Evolutionary conservation across 2,888 invertebrate genomes (phyloP), one percentile per base, ranked within the genome.

Genomic region (Leucania comma): DNA sequence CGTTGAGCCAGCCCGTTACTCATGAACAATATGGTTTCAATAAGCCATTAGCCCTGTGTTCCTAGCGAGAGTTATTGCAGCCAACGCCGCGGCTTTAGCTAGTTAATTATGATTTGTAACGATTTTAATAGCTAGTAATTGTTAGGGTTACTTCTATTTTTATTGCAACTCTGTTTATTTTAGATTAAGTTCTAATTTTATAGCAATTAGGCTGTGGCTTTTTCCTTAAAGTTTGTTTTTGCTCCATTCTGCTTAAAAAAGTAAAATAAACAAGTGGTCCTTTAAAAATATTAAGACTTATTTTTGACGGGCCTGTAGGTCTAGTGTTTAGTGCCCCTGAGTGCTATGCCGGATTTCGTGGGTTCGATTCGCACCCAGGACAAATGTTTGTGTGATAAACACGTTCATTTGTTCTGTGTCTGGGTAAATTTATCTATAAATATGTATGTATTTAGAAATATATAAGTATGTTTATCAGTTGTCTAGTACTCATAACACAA

Each of bases 71-170:
- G 81, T 86, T 88, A 86, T 85, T 69, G 80, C 84, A 70, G 69
- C 66, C 78, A 80, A 68, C 70, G 75, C 81, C 80, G 78, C 72
- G 77, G 82, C 67, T 35, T 69, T 35, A 53, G 68, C 80, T 82
- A 84, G 86, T 88, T 87, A 86, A 80, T 61, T 82, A 84, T 89
- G 90, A 90, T 89, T 88, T 89, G 89, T 89, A 79, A 69, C 73
- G 57, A 65, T 79, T 80, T 80, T 90, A 88, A 90, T 86, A 78
- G 76, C 66, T 46, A 64, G 72, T 87, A 89, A 90, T 90, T 86
- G 82, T 77, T 76, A 78, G 82, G 81, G 82, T 75, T 77, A 76
- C 64, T 75, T 78, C 77, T 87, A 82, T 87, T 85, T 85, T 84
- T 84, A 86, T 87, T 85, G 77, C 75, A 75, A 72, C 73, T 66